Evolutionary conservation across 2,888 invertebrate species (phyloP), one percentile per base, ranked within the genome.

Genomic region (Pandemis cinnamomeana): DNA sequence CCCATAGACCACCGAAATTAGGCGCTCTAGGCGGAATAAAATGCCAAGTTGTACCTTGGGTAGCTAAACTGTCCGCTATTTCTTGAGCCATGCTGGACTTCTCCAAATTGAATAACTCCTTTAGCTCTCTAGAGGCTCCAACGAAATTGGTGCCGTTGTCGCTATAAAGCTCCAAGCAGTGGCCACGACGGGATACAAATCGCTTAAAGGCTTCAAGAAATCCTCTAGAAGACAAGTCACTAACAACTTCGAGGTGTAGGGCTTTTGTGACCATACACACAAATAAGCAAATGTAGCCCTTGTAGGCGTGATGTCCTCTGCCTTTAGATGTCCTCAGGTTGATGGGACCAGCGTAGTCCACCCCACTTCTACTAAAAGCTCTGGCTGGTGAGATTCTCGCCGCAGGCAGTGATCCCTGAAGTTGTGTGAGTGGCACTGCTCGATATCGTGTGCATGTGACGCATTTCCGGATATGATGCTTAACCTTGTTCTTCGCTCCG

Each of bases 291-390:
- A 79, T 68, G 53, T 13, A 51, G 0, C 67, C 67, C 11, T 67
- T 67, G 6, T 67, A 67, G 7, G 76, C 64, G 1, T 67, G 69
- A 68, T 76, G 64, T n/a, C 79, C 80, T 58, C 83, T 64, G 1
- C 79, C 79, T 42, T 77, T 79, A 13, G 78, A 51, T 0, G 72
- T 61, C 53, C 78, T 27, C 5, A 81, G 41, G 2, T 64, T 11
- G 11, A 79, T 75, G 0, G 78, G 80, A 1, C 79, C 81, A 0
- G 78, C 79, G 42, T 75, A 78, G 44, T 44, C 44, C 44, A 44
- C 44, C 0, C 44, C 44, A 44, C 7, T 44, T 7, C 7, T 1
- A 6, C 58, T 8, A 62, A 80, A 79, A 27, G 79, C 67, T 15
- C 75, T 51, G 20, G 60, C 41, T 41, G 72, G 71, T 7, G 20